Evolutionary conservation across 2,113 vertebrate species (phyloP), one percentile per base, ranked within the genome.

Genomic region (Oreochromis niloticus): DNA sequence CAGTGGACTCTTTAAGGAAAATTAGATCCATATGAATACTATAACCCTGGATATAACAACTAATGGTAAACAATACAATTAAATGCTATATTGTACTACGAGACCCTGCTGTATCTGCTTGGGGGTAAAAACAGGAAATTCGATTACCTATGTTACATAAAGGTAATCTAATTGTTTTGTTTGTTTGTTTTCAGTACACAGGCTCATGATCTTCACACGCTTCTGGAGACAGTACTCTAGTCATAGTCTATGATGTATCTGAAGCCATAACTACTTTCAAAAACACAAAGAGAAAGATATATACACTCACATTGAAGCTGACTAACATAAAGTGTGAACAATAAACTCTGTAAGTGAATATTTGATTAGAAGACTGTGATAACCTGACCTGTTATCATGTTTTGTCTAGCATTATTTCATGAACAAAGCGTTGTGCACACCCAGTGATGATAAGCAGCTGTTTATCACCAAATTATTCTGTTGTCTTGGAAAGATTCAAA

Each of bases 101-200:
- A 83, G 32, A 54, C 24, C 82, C 46, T 9, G 36, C n/a, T 19
- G 39, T 80, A 8, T 80, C 61, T 75, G 34, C n/a, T 39, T 30
- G 30, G 27, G 27, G 54, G 43, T 48, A 59, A 79, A 85, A 48
- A 39, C 82, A 89, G 68, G 24, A n/a, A 46, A 54, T 66, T 85
- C 4, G 8, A 75, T 88, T 88, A 84, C 8, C 57, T 32, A 11
- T 16, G 82, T 75, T 61, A 63, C 85, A 66, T 34, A 46, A 78
- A 63, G 9, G 36, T 88, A 89, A 94, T 92, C 30, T 41, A 66
- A 94, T 94, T 66, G 73, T 56, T 88, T 66, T 46, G 34, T 39
- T 63, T 63, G 30, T 66, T 66, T 66, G 6, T 5, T 19, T 82
- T 88, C 27, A 73, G 89, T 84, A 80, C 56, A 32, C 54, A 14